Percentiles rank a stretch among this genome's conserved stretches.
Evolutionary conservation across 1,140 invertebrate species (phyloP).

Genomic region (Dermatophagoides farinae): DNA sequence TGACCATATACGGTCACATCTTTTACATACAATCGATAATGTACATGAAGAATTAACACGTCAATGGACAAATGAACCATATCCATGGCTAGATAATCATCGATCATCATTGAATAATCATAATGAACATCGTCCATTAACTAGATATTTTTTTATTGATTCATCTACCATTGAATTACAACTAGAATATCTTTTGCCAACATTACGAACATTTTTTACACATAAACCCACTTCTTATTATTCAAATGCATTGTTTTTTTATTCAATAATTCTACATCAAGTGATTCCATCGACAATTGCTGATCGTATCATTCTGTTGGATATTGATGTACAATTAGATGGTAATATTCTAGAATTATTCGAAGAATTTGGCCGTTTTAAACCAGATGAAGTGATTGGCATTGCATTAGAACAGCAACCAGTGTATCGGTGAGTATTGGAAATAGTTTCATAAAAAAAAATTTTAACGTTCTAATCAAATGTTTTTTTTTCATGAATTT

Average conservation of each 20-base stretch:
- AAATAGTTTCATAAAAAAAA: not conserved
- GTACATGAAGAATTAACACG: not conserved
- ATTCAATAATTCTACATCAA: constrained; percentile 50
- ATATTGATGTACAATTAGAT: constrained; percentile 55
- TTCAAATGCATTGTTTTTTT: constrained; percentile 55
- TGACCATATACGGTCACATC: not conserved
- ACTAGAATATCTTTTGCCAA: constrained; percentile 40
- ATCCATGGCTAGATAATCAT: not conserved
- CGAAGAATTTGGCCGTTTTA: constrained; percentile 42
- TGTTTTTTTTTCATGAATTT: not conserved
- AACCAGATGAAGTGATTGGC: constrained; percentile 40
- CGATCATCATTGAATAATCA: not conserved
- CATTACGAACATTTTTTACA: constrained; percentile 51
- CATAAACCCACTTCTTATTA: constrained; percentile 56
- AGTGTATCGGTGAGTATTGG: constrained; percentile 39
- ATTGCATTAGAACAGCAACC: constrained; percentile 53
- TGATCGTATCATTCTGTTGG: constrained; percentile 45
- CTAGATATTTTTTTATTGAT: not conserved
- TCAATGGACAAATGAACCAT: not conserved
- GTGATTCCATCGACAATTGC: constrained; percentile 34
- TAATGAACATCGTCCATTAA: not conserved
- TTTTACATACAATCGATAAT: not conserved
- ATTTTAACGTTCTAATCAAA: not conserved
- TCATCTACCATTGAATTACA: not conserved
- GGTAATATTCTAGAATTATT: constrained; percentile 44